Conservation (phyloP, 2,888 invertebrate species). For the Limnephilus rhombicus region DNA sequence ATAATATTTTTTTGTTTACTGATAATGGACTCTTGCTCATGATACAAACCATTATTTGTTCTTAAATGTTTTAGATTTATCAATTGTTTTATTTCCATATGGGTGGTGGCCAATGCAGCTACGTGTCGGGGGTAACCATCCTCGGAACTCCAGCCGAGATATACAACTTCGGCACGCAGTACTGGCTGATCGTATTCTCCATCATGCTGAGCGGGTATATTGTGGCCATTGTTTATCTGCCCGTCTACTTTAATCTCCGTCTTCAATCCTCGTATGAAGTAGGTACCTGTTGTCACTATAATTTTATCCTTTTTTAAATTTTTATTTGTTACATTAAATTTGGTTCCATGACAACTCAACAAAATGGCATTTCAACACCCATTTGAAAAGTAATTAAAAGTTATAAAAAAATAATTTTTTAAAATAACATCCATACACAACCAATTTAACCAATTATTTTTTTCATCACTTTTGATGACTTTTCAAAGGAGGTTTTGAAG, state of each 20-base stretch:
- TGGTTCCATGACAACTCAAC: too few relatives aligned
- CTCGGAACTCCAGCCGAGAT: constrained; percentile 92
- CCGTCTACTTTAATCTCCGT: constrained; percentile 87
- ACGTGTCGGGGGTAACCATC: constrained; percentile 92
- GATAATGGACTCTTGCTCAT: not conserved
- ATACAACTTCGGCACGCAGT: constrained; percentile 91
- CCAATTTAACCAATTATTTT: too few relatives aligned
- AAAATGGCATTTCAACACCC: too few relatives aligned
- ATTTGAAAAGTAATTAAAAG: too few relatives aligned
- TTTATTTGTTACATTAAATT: too few relatives aligned
- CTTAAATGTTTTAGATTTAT: constrained; percentile 24
- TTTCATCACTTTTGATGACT: too few relatives aligned
- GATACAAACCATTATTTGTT: not conserved
- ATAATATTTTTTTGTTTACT: too few relatives aligned
- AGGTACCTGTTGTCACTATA: constrained; percentile 64
- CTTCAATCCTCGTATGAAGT: constrained; percentile 93
- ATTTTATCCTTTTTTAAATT: not conserved
- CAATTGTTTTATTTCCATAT: constrained; percentile 49
- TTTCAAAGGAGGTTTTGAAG: too few relatives aligned
- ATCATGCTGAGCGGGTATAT: constrained; percentile 83
- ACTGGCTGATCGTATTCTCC: constrained; percentile 86
- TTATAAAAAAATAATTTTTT: too few relatives aligned
- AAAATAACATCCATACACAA: too few relatives aligned
- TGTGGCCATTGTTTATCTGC: constrained; percentile 85
- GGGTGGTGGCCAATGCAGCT: constrained; percentile 76